A percentile compares a stretch with the other conserved stretches of the same genome.
phyloP scores from a whole-genome alignment of 2,797 vertebrate species.

The Fundulus diaphanus region DNA sequence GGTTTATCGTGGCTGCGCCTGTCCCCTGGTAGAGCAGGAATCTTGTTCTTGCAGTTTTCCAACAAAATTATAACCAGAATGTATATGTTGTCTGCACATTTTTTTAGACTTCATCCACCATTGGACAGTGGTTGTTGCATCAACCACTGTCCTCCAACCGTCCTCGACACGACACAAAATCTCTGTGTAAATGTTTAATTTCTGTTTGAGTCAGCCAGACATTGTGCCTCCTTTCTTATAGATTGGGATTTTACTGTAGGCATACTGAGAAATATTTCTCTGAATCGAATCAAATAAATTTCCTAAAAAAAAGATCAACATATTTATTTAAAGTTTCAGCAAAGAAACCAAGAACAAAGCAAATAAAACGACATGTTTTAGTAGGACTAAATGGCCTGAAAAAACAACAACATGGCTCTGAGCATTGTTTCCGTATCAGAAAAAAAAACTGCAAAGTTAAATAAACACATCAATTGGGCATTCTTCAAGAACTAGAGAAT shows the following conservation, averaged over 20 bases:
- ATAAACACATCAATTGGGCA: conserved; percentile 50
- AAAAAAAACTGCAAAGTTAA: conserved; percentile 60
- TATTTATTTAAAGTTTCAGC: background rate
- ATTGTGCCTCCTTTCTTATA: too few species aligned
- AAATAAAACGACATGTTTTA: background rate
- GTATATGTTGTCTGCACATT: background rate
- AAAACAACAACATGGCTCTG: conserved; percentile 42
- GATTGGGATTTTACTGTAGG: too few species aligned
- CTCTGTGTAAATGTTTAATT: too few species aligned
- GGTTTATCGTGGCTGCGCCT: background rate
- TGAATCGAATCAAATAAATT: too few species aligned
- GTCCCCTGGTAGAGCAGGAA: background rate
- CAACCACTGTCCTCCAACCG: background rate
- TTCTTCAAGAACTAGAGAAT: conserved; percentile 58
- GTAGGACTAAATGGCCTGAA: background rate
- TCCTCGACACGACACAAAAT: too few species aligned
- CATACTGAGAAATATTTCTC: too few species aligned
- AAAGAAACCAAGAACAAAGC: background rate
- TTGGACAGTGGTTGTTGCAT: too few species aligned
- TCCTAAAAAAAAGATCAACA: too few species aligned
- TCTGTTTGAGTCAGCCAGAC: too few species aligned
- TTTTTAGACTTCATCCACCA: background rate
- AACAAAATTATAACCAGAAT: background rate
- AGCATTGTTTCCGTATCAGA: conserved; percentile 55
- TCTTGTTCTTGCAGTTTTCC: background rate